Conservation (phyloP, 2,797 vertebrate species). For the Hippopotamyrus pictus region DNA sequence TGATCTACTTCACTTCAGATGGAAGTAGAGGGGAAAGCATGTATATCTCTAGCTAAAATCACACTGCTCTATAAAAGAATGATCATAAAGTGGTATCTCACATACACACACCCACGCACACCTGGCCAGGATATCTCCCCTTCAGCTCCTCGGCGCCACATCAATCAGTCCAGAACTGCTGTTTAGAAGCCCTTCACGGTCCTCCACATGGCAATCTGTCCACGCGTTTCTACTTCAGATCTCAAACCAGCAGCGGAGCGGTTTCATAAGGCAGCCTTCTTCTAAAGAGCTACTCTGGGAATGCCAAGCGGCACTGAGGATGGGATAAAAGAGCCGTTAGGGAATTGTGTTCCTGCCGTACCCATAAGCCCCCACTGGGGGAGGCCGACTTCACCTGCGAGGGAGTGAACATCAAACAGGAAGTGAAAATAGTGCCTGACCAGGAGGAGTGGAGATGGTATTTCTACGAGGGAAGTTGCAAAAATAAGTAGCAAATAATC, state of each 20-base stretch:
- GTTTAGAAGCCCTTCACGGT: background rate
- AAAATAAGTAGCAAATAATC: background rate
- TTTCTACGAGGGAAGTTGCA: background rate
- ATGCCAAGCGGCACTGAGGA: background rate
- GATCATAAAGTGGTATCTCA: background rate
- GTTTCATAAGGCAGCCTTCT: background rate
- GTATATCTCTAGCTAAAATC: background rate
- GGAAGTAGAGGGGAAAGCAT: background rate
- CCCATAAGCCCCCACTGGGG: background rate
- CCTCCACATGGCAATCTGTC: background rate
- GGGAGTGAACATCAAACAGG: background rate
- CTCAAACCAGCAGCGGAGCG: background rate
- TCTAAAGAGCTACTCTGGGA: background rate
- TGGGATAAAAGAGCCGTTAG: background rate
- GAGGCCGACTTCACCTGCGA: background rate
- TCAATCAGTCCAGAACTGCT: background rate
- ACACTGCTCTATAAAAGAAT: background rate
- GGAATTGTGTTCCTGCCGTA: background rate
- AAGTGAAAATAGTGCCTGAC: background rate
- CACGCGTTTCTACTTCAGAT: background rate
- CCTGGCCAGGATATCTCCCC: background rate
- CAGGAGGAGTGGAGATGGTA: background rate
- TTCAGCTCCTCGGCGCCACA: background rate
- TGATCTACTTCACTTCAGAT: background rate
- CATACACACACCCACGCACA: slow-evolving; percentile 8